Evolutionary conservation across 2,797 vertebrate species (phyloP).

Genomic region (Sebastes reedi): DNA sequence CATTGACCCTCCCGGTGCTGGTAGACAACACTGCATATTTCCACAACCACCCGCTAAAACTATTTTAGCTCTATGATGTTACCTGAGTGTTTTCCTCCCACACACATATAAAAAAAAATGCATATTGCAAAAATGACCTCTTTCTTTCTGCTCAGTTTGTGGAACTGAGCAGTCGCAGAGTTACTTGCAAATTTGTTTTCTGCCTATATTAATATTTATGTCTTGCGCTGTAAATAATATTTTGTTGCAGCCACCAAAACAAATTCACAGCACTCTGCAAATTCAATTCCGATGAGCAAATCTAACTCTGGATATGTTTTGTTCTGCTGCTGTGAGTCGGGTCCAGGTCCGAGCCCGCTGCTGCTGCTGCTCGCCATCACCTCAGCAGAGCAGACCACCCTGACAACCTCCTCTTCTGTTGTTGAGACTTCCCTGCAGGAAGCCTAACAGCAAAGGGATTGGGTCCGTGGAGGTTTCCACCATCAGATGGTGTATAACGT

Average conservation of each 20-base stretch:
- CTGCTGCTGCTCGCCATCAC: constrained; percentile 7
- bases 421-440: constrained; percentile 38
- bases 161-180: constrained; percentile 17
- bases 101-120: constrained; percentile 27
- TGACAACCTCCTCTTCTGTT: constrained; percentile 43
- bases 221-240: constrained; percentile 41
- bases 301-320: neutral
- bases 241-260: constrained; percentile 37
- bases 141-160: constrained; percentile 28
- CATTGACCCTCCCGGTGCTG: constrained; percentile 29
- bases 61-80: constrained; percentile 40
- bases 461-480: constrained; percentile 57
- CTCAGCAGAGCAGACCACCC: constrained; percentile 53
- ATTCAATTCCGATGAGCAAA: constrained; percentile 24
- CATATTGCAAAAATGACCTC: constrained; percentile 36
- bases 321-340: neutral
- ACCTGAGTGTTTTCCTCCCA: constrained; percentile 48
- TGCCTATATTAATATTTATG: constrained; percentile 57
- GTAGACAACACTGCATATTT: constrained; percentile 16
- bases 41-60: constrained; percentile 28
- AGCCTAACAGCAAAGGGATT: constrained; percentile 42
- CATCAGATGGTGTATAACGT: constrained; percentile 69
- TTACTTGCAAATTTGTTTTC: constrained; percentile 50
- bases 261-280: constrained; percentile 11
- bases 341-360: neutral